Base-by-base conservation (phyloP, 1,140 invertebrate species). In the Chionoecetes opilio region DNA sequence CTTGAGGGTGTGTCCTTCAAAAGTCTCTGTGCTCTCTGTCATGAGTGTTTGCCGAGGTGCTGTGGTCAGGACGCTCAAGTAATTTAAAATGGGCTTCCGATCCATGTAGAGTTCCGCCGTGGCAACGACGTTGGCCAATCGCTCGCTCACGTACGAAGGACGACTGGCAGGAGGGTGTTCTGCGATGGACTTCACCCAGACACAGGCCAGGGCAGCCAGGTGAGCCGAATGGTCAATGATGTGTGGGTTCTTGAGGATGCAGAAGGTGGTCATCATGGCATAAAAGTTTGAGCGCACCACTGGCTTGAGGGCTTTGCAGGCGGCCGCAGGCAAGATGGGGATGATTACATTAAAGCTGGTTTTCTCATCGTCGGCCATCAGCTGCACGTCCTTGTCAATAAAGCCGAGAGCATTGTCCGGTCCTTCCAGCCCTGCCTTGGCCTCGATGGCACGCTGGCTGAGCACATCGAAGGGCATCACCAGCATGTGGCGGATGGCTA, bases 161-260 rank as follows among this genome's bases (percentile, higher is more conserved):
- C 96, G 94, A 31, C 41, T 84, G 8, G 14, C 9, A 0, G n/a
- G 86, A 29, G 94, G 93, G 91, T 93, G 90, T 5, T 95, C 95
- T 84, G 26, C 31, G 6, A 96, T 38, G 46, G 92, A 93, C 75
- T 91, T 96, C 32, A 96, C 84, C 96, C 96, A 96, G 26, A 94
- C 91, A 92, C 96, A 96, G 34, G 82, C 96, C 17, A 96, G 95
- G 37, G 94, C 93, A 41, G 96, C 96, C 38, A 96, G 92, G 82
- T 96, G 96, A 26, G 94, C 95, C 85, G 91, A 85, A 37, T 95
- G 85, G 84, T 96, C 96, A 82, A 96, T 90, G 21, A 96, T 95
- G 32, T 95, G 96, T 21, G 96, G 94, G 38, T 96, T 95, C 91
- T 96, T 96, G 37, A 96, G 88, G 9, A 96, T 92, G 82, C 96